A percentile compares a stretch with the other conserved stretches of the same genome.
These are phyloP conservation scores for Danaus chrysippus DNA, from an alignment of 2,888 invertebrate species.

Conservation along the genomic window DNA sequence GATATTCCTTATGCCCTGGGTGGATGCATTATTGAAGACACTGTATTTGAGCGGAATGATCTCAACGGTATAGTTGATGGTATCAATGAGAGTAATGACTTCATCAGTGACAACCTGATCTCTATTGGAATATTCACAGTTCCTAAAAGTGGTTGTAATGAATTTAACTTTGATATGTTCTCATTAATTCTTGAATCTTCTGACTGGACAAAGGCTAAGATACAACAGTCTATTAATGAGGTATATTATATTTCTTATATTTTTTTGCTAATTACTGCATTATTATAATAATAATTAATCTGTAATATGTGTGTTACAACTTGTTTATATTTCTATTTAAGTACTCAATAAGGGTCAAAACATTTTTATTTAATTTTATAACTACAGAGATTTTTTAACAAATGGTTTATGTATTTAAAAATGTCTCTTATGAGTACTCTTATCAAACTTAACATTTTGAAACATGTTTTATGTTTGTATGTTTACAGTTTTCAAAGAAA, in stretches of 20 bases:
- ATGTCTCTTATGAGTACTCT: no score
- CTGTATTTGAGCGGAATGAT: conserved; percentile 47
- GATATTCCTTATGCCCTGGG: conserved; percentile 66
- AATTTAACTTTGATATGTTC: conserved; percentile 60
- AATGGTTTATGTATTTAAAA: neutral
- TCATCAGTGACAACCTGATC: conserved; percentile 57
- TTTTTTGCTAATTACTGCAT: neutral
- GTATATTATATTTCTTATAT: conserved; percentile 35
- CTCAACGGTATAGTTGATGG: conserved; percentile 49
- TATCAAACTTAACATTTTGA: neutral
- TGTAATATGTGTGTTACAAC: neutral
- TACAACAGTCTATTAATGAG: conserved; percentile 58
- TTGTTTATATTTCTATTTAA: no score
- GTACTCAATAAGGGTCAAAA: no score
- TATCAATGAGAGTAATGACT: conserved; percentile 46
- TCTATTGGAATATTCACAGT: conserved; percentile 63
- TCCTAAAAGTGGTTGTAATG: conserved; percentile 43
- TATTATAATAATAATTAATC: neutral
- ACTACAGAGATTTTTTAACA: neutral
- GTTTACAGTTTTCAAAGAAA: conserved; percentile 58
- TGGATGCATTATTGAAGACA: conserved; percentile 69
- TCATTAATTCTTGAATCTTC: conserved; percentile 60
- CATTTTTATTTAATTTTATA: no score
- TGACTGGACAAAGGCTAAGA: conserved; percentile 57
- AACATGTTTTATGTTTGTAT: conserved; percentile 10